phyloP scores from a whole-genome alignment of 2,113 vertebrate genomes.

The Pseudolaguvia tuberculata region DNA sequence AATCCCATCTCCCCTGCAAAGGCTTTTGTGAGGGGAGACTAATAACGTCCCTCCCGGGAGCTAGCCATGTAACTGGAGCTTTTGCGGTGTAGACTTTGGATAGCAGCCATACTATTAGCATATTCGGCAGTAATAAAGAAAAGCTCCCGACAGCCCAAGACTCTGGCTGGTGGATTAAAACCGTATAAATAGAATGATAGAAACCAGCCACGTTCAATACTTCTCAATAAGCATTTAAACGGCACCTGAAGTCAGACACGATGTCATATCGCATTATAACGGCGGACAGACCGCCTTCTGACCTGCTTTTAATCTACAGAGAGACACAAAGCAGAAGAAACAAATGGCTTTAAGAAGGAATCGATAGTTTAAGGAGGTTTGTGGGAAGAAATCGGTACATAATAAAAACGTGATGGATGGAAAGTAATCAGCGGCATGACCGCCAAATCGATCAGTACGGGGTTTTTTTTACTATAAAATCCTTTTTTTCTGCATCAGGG shows the following conservation, averaged over 20 bases:
- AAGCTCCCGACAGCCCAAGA: not conserved
- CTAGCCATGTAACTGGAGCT: not conserved
- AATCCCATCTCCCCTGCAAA: slow-evolving; percentile 13
- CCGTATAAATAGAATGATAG: not conserved
- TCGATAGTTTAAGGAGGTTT: not conserved
- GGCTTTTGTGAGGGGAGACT: not conserved
- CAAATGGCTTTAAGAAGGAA: not conserved
- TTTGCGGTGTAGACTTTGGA: slow-evolving; percentile 1
- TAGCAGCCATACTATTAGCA: slow-evolving; percentile 33
- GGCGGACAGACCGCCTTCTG: slow-evolving; percentile 46
- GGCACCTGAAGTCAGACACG: slow-evolving; percentile 25
- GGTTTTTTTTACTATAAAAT: not conserved
- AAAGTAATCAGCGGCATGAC: not conserved
- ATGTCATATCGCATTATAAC: slow-evolving; percentile 49
- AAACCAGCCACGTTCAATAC: slow-evolving; percentile 26
- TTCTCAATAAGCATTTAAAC: slow-evolving; percentile 20
- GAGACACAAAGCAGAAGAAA: not conserved
- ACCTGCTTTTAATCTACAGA: slow-evolving; percentile 47
- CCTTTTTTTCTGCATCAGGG: not conserved
- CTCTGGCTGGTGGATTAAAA: slow-evolving; percentile 36
- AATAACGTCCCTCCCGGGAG: no score
- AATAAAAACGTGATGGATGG: not conserved
- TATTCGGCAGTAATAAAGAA: slow-evolving; percentile 21
- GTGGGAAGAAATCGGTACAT: not conserved
- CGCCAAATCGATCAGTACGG: not conserved